These are phyloP conservation scores for Drosophila antonietae DNA, from an alignment of 2,888 invertebrate genomes.

Conservation along the genomic window DNA sequence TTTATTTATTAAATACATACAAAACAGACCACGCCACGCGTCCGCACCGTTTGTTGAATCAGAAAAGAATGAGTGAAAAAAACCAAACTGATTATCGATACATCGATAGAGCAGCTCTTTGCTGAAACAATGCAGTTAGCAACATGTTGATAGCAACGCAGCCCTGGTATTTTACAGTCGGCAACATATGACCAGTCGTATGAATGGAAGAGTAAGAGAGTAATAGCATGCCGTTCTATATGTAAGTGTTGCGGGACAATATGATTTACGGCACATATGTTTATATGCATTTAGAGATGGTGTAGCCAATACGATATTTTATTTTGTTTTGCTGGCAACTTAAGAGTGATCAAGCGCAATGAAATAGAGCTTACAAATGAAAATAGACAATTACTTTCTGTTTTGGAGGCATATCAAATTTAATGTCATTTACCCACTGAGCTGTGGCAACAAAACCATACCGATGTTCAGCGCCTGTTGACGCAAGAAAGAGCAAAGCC, in stretches of 20 bases:
- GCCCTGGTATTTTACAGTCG: background rate
- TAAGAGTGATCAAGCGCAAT: background rate
- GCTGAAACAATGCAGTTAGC: slow-evolving; percentile 8
- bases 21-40: slow-evolving; percentile 62
- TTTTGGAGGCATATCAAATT: background rate
- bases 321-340: background rate
- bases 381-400: background rate
- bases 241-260: slow-evolving; percentile 10
- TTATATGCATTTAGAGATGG: slow-evolving; percentile 32
- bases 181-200: background rate
- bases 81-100: slow-evolving; percentile 18
- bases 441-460: background rate
- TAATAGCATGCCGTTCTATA: background rate
- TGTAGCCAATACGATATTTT: background rate
- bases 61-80: slow-evolving; percentile 55
- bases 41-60: slow-evolving; percentile 58
- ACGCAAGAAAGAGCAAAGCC: slow-evolving; percentile 17
- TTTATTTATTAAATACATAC: slow-evolving; percentile 59
- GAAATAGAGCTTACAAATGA: background rate
- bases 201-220: background rate
- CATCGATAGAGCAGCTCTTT: slow-evolving; percentile 38
- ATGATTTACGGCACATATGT: background rate
- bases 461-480: background rate
- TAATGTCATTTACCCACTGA: background rate
- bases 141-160: slow-evolving; percentile 21